Percentiles rank a stretch among this genome's conserved stretches.
Conservation (phyloP, 2,888 invertebrate species). For the Ormyrus pomaceus region DNA sequence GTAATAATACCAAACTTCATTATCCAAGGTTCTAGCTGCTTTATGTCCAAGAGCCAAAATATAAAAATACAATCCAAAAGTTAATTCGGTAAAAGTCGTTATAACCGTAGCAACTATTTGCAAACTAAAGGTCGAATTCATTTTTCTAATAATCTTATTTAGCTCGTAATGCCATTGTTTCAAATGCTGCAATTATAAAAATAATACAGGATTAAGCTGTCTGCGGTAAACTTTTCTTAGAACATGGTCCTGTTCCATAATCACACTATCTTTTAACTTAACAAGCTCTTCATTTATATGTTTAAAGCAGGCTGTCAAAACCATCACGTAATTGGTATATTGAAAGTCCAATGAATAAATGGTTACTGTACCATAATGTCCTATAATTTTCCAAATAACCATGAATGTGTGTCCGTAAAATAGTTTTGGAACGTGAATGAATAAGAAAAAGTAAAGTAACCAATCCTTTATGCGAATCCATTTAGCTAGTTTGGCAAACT, state of each 20-base stretch:
- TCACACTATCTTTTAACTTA: slow-evolving; percentile 58
- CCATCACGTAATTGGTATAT: slow-evolving; percentile 63
- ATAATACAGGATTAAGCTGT: slow-evolving; percentile 62
- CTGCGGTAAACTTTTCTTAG: slow-evolving; percentile 67
- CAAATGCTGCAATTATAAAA: slow-evolving; percentile 62
- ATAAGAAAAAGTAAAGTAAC: slow-evolving; percentile 58
- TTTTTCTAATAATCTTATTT: slow-evolving; percentile 60
- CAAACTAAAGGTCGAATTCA: slow-evolving; percentile 63
- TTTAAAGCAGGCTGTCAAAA: slow-evolving; percentile 63
- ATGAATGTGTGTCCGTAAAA: not conserved
- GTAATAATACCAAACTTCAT: slow-evolving; percentile 61
- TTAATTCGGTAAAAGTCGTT: slow-evolving; percentile 64
- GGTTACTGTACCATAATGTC: slow-evolving; percentile 57
- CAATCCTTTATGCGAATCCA: slow-evolving; percentile 62
- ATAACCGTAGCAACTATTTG: slow-evolving; percentile 62
- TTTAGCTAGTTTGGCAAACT: slow-evolving; percentile 56
- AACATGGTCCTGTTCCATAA: slow-evolving; percentile 65
- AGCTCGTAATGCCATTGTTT: slow-evolving; percentile 65
- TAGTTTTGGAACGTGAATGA: slow-evolving; percentile 53
- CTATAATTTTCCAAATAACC: slow-evolving; percentile 35
- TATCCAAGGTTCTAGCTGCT: not conserved
- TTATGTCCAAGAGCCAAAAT: slow-evolving; percentile 47
- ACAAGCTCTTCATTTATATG: slow-evolving; percentile 61
- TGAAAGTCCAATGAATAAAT: slow-evolving; percentile 60
- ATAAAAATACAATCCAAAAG: slow-evolving; percentile 67